Conservation (phyloP, 1,140 invertebrate genomes). For the Drosophila tristis region DNA sequence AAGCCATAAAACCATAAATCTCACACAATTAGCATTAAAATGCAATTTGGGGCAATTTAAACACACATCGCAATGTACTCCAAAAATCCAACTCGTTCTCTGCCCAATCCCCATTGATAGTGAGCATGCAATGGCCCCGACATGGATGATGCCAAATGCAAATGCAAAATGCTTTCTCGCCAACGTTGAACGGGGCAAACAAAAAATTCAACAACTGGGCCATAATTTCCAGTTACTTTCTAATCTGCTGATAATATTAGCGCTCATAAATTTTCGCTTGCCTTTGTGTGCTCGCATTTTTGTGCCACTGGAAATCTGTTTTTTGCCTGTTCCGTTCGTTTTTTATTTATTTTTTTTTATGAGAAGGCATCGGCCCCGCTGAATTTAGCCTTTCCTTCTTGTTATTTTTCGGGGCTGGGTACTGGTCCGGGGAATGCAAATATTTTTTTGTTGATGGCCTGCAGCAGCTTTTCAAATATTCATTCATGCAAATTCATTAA, state of each 20-base stretch:
- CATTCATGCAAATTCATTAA: constrained; percentile 72
- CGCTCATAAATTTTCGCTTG: constrained; percentile 63
- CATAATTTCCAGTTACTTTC: constrained; percentile 67
- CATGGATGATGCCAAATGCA: constrained; percentile 32
- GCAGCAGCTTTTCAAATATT: constrained; percentile 69
- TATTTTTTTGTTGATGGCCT: constrained; percentile 41
- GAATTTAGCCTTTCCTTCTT: not conserved
- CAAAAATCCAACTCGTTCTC: constrained; percentile 10
- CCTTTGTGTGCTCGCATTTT: constrained; percentile 63
- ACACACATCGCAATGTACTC: constrained; percentile 36
- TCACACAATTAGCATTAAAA: constrained; percentile 53
- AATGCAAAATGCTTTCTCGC: constrained; percentile 3
- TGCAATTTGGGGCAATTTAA: constrained; percentile 60
- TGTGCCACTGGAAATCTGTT: constrained; percentile 49
- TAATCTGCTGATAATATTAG: constrained; percentile 70
- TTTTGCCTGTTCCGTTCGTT: constrained; percentile 9
- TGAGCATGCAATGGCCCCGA: constrained; percentile 52
- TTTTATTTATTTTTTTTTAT: constrained; percentile 3
- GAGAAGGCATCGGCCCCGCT: not conserved
- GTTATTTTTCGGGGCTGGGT: not conserved
- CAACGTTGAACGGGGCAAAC: not conserved
- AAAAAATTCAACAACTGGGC: constrained; percentile 25
- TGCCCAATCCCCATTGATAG: constrained; percentile 42
- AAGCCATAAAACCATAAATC: constrained; percentile 15
- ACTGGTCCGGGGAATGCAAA: constrained; percentile 38